Conservation (phyloP, 2,888 invertebrate species). For the Dexiosoma caninum region DNA sequence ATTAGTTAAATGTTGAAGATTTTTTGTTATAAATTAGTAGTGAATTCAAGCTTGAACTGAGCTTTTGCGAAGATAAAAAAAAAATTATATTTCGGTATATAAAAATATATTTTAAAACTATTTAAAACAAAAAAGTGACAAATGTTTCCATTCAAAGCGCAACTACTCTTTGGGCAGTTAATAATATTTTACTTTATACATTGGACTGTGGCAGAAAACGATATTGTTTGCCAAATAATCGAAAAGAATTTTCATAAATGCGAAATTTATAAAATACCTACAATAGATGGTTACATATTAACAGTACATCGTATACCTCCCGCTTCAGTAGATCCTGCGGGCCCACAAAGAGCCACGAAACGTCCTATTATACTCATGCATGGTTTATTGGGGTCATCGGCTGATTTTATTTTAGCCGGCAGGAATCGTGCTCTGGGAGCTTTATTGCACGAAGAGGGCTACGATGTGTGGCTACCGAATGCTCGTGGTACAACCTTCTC, state of each 20-base stretch:
- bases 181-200: not conserved
- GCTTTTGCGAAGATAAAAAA: not conserved
- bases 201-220: constrained; percentile 47
- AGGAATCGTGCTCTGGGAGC: constrained; percentile 68
- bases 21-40: constrained; percentile 24
- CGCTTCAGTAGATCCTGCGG: too few species aligned
- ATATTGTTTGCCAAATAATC: constrained; percentile 71
- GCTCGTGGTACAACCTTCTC: constrained; percentile 73
- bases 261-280: constrained; percentile 71
- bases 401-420: constrained; percentile 71
- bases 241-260: constrained; percentile 68
- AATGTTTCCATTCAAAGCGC: too few species aligned
- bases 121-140: not conserved
- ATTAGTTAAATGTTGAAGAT: not conserved
- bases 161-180: too few species aligned
- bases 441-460: constrained; percentile 71
- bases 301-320: constrained; percentile 73
- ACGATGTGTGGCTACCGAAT: constrained; percentile 75
- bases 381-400: constrained; percentile 73
- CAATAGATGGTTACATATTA: constrained; percentile 72
- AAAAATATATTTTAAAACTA: not conserved
- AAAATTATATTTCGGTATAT: not conserved
- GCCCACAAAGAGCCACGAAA: not conserved
- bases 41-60: constrained; percentile 10
- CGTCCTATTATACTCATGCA: constrained; percentile 72